These are phyloP conservation scores for Drosophila lacteicornis DNA, from an alignment of 1,140 invertebrate species.

Conservation along the genomic window DNA sequence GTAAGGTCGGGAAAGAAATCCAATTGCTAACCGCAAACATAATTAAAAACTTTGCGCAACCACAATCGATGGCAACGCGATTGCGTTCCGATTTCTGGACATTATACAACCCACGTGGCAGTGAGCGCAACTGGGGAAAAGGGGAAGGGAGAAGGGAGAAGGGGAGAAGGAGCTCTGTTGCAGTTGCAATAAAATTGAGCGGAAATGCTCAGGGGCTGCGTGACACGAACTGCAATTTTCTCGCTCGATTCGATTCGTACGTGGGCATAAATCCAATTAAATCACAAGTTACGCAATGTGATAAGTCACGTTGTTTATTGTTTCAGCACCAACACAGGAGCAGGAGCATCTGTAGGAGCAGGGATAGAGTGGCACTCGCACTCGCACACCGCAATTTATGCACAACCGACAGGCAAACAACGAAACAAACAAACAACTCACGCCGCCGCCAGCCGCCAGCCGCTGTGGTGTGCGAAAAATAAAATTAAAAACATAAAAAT, in stretches of 20 bases:
- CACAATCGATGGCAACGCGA: slow-evolving; percentile 69
- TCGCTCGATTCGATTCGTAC: slow-evolving; percentile 30
- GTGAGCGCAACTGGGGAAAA: not conserved
- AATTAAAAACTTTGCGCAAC: slow-evolving; percentile 81
- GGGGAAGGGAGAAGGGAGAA: not conserved
- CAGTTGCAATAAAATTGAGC: slow-evolving; percentile 67
- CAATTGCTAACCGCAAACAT: slow-evolving; percentile 82
- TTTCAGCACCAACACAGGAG: slow-evolving; percentile 48
- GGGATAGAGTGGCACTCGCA: not conserved
- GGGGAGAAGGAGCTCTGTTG: slow-evolving; percentile 18
- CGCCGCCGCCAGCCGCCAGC: slow-evolving; percentile 16
- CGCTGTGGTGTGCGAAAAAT: slow-evolving; percentile 55
- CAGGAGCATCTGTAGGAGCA: slow-evolving; percentile 1
- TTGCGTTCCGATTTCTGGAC: slow-evolving; percentile 46
- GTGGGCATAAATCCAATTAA: slow-evolving; percentile 81
- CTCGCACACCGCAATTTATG: slow-evolving; percentile 72
- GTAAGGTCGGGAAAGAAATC: slow-evolving; percentile 55
- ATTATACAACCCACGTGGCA: slow-evolving; percentile 27
- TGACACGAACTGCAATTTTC: slow-evolving; percentile 25
- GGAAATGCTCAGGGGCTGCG: slow-evolving; percentile 38
- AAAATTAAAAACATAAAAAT: slow-evolving; percentile 26
- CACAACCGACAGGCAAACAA: slow-evolving; percentile 70
- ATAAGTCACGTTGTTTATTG: slow-evolving; percentile 83
- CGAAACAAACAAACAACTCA: slow-evolving; percentile 63
- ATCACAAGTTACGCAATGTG: slow-evolving; percentile 82